Evolutionary conservation across 53 echinoderm and acorn worm genomes (phyloP), one percentile per base, ranked within the genome.

Genomic region (Patiria pectinifera): DNA sequence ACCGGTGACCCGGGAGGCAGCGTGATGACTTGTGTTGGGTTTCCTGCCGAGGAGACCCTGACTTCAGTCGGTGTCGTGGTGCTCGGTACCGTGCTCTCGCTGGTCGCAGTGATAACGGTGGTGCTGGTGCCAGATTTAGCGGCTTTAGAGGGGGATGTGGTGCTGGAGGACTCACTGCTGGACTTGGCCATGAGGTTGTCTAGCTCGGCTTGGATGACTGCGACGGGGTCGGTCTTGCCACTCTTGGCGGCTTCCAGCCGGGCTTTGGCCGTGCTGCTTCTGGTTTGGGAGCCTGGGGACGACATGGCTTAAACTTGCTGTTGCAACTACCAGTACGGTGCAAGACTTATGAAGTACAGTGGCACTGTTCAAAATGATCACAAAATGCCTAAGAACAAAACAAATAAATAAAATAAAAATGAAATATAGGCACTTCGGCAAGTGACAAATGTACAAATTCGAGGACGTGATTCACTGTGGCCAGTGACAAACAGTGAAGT

Each of bases 111-210:
- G 24, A 90, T 90, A 1, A 90, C 1, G 6, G 90, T 78, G 1
- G 81, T 90, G 3, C 80, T 90, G 1, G 81, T 81, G 3, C 69
- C 80, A 48, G 90, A 69, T 35, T 80, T 80, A 45, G 80, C n/a
- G 11, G 86, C 48, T 77, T 80, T 90, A 19, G 80, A 69, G 24
- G 90, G 81, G 46, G 90, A 81, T 23, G 81, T 13, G 45, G 90
- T 49, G 43, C 59, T 81, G 13, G 80, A 46, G 25, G 85, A 74
- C 22, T 92, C 92, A n/a, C 60, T 59, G 78, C 85, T 48, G 22
- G 92, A 78, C 77, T 78, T 85, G 58, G 93, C 93, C 24, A 91
- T 91, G 2, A 94, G 86, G 80, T 81, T 91, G 86, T 94, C 94
- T 12, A 94, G 82, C 60, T 94, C 94, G 3, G 91, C 94, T 81